Evolutionary conservation across 2,113 vertebrate species (phyloP), one percentile per base, ranked within the genome.

Genomic region (Aegithalos caudatus): DNA sequence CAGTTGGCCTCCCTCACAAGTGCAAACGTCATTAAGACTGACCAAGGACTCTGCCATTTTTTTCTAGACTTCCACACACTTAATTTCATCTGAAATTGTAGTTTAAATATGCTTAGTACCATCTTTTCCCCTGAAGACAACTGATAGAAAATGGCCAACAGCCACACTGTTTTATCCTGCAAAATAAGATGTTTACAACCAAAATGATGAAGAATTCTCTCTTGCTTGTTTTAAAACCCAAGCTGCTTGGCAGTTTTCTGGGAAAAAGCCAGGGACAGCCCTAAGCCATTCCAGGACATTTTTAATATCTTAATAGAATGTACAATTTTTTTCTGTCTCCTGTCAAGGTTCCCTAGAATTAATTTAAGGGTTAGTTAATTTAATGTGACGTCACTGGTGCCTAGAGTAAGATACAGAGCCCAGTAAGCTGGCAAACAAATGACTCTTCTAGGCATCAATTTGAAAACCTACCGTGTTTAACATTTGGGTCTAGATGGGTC

Each of bases 301-400:
- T 92, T 33, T 81, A 56, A 42, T 16, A 60, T 60, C 54, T 82
- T 71, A 57, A 29, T 53, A 40, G 22, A 11, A 58, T 0, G 3
- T 47, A 70, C 3, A 66, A 31, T 37, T 19, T 37, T 27, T 11
- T 80, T 67, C 67, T 80, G 23, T 58, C 81, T 42, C 35, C 22
- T 72, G 38, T 58, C 17, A 86, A 70, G 22, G 10, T 71, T 72
- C 33, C 20, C 38, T 81, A 35, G 40, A 29, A 56, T 48, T 53
- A 82, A 57, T 45, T 50, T 44, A 62, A 22, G 16, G 4, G 6
- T 38, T 74, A 82, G 16, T 48, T 74, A 79, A 70, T 40, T 71
- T 58, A 50, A n/a, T 17, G 5, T 62, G 47, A 35, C 0, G 0
- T 51, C 58, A 77, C 9, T 3, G 0, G 11, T 77, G 29, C 9